Conservation (phyloP, 2,797 vertebrate species). For the Mallotus villosus region DNA sequence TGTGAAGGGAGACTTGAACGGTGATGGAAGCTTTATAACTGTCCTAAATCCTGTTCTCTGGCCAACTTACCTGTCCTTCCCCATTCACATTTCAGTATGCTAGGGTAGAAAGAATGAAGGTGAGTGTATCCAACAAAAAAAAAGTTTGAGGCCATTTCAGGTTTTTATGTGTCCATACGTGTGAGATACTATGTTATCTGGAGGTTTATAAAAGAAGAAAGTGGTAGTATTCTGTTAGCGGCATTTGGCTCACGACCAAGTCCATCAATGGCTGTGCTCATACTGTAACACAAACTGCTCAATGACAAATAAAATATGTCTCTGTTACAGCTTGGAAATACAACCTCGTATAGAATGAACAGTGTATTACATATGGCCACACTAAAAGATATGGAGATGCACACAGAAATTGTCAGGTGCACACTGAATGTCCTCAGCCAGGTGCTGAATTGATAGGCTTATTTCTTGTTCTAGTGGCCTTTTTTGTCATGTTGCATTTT, state of each 20-base stretch:
- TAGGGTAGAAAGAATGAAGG: too few species aligned
- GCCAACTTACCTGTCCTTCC: too few species aligned
- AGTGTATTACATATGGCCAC: background rate
- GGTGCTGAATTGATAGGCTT: background rate
- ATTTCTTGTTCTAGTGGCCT: too few species aligned
- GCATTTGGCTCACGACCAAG: background rate
- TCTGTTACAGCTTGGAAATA: slow-evolving; percentile 13
- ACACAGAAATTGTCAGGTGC: background rate
- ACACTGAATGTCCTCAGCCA: background rate
- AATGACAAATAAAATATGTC: slow-evolving; percentile 9
- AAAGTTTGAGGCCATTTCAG: too few species aligned
- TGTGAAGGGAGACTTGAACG: background rate
- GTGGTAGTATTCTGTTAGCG: too few species aligned
- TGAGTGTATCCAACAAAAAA: too few species aligned
- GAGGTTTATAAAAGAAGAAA: too few species aligned
- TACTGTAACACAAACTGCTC: background rate
- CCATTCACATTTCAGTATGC: too few species aligned
- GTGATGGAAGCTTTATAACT: slow-evolving; percentile 4
- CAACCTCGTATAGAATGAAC: slow-evolving; percentile 13
- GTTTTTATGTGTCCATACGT: background rate
- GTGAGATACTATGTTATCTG: background rate
- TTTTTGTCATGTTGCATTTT: too few species aligned
- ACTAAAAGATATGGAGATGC: background rate
- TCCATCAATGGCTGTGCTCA: background rate
- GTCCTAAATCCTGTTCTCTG: background rate